Evolutionary conservation across 2,113 vertebrate genomes (phyloP).

Genomic region (Syngnathus typhle): DNA sequence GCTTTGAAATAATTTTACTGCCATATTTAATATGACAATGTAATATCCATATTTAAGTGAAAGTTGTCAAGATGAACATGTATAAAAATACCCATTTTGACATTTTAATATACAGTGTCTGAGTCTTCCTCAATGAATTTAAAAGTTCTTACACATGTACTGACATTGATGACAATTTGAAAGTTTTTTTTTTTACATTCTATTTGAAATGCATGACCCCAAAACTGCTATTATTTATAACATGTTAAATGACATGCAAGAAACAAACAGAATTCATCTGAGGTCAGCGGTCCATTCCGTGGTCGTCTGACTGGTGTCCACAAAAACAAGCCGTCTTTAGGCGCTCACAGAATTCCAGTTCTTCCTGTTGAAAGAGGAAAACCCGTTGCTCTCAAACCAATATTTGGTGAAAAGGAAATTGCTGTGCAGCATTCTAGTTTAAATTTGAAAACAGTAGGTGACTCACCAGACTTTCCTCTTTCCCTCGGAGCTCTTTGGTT

Average conservation of each 20-base stretch:
- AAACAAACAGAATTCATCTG: background rate
- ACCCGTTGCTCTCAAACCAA: background rate
- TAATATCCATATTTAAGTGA: slow-evolving; percentile 10
- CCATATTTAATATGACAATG: background rate
- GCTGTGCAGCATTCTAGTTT: background rate
- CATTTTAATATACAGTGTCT: background rate
- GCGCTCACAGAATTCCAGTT: slow-evolving; percentile 80
- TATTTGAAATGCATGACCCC: background rate
- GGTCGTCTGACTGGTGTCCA: slow-evolving; percentile 66
- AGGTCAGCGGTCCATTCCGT: slow-evolving; percentile 82
- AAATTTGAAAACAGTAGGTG: background rate
- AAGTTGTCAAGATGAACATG: slow-evolving; percentile 6
- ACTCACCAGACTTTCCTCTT: slow-evolving; percentile 79
- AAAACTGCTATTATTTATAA: background rate
- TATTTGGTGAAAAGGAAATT: background rate
- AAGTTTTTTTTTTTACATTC: background rate
- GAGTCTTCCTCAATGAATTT: background rate
- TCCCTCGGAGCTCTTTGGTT: slow-evolving; percentile 71
- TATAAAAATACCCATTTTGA: slow-evolving; percentile 11
- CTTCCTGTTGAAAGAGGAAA: slow-evolving; percentile 70
- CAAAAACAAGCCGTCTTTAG: slow-evolving; percentile 73
- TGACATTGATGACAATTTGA: background rate
- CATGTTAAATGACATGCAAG: slow-evolving; percentile 15
- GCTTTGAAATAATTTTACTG: slow-evolving; percentile 7
- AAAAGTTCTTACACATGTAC: background rate